A percentile compares a stretch with the other conserved stretches of the same genome.
phyloP scores from a whole-genome alignment of 2,797 vertebrate species.

The Coccyzus lansbergi region DNA sequence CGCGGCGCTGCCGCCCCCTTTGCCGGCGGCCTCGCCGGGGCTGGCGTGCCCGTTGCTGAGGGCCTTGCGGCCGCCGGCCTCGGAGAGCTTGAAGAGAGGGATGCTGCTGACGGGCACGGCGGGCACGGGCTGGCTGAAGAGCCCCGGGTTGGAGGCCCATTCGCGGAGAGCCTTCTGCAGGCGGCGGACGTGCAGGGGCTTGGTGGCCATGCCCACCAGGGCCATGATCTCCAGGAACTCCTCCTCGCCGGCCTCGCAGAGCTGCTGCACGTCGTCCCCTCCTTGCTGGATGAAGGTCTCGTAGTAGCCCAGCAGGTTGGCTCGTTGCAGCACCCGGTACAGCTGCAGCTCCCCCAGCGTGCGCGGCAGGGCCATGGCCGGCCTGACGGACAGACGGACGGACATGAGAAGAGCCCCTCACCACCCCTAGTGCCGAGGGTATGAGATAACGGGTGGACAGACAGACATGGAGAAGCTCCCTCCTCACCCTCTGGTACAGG shows the following conservation, averaged over 20 bases:
- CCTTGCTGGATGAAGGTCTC: conserved; percentile 99
- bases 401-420: no score
- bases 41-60: conserved; percentile 89
- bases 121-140: conserved; percentile 91
- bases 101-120: conserved; percentile 87
- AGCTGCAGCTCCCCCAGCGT: conserved; percentile 97
- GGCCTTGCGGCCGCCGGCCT: conserved; percentile 84
- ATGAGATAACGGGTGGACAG: no score
- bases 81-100: conserved; percentile 90
- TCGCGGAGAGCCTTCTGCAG: conserved; percentile 95
- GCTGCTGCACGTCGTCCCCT: conserved; percentile 96
- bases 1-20: conserved; percentile 78
- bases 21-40: conserved; percentile 74
- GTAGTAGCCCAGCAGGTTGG: conserved; percentile 96
- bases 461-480: no score
- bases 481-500: no score
- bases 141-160: conserved; percentile 93
- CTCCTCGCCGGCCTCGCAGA: conserved; percentile 96
- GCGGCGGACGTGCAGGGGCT: conserved; percentile 95
- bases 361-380: conserved; percentile 91
- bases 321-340: conserved; percentile 93
- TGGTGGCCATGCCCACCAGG: conserved; percentile 98
- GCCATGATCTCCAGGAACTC: conserved; percentile 99
- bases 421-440: no score
- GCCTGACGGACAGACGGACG: conserved; percentile 42